Evolutionary conservation across 35 echinoderm and acorn worm species (phyloP), one percentile per base, ranked within the genome.

Genomic region (Apostichopus californicus): DNA sequence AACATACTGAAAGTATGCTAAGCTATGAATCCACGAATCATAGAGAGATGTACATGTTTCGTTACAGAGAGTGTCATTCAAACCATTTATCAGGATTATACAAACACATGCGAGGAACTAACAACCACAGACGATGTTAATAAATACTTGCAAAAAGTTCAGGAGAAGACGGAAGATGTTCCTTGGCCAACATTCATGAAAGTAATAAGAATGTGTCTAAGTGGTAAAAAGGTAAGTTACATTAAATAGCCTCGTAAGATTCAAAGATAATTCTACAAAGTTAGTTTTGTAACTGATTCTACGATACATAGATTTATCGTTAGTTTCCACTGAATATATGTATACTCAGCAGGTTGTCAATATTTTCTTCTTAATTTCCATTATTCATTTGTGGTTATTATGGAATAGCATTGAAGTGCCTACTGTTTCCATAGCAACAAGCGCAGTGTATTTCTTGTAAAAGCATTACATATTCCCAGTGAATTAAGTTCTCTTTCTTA

Each of bases 131-230:
- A 81, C 7, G 55, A 85, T 85, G 13, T 85, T 5, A 58, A 85
- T 56, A 56, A 85, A 58, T 21, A 85, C 6, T 85, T 85, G 18
- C 57, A 85, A 59, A 55, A 18, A 15, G 15, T 59, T 9, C 23
- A 85, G 5, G 20, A 85, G n/a, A 17, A 63, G 17, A 81, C 52
- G 9, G 10, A 55, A 85, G 13, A 59, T 24, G 20, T 85, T 58
- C 56, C 55, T 1, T 85, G 81, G 81, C 81, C 81, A 60, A 55
- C 81, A 59, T 85, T 58, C 58, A 85, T 85, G 81, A 85, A 85
- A 59, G 56, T 85, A 6, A 59, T 85, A 15, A 59, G 81, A 59
- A 85, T 85, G 81, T 85, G 81, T 59, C 57, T 85, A 3, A 85
- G 81, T 85, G 81, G 17, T 14, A 21, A 54, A 58, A 60, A 22